Evolutionary conservation across 2,888 invertebrate genomes (phyloP), one percentile per base, ranked within the genome.

Genomic region (Oxystoma pomonae): DNA sequence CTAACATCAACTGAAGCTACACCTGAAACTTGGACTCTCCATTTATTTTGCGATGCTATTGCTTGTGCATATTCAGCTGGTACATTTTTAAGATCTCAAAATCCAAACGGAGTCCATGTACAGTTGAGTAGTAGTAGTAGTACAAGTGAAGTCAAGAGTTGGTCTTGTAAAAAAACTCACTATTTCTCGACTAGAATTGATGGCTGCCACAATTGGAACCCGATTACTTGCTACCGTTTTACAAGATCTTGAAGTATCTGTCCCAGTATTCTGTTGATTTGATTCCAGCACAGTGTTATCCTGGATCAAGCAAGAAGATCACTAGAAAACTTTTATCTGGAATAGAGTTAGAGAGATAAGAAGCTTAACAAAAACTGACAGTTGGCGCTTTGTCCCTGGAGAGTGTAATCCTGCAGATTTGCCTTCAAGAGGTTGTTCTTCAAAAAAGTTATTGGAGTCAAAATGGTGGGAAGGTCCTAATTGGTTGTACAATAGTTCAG

Each of bases 391-490:
- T 56, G 20, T 56, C 19, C 56, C 17, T 17, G 35, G 35, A 35
- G 35, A 35, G 12, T 7, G 3, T 3, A 35, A 35, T 35, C 35
- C 35, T 7, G 35, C 20, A 56, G 56, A 56, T 56, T 19, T 56
- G 16, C 18, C 56, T 12, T 56, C 56, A 9, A 16, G 56, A 19
- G 56, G 56, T 18, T 56, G 56, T 16, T 18, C 56, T 2, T 7
- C 56, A 5, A 56, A 56, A 16, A 16, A 19, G 19, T 19, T 19
- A 5, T 19, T 56, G 19, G 56, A 56, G 20, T 18, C 56, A 16
- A 56, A 56, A 56, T 53, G 53, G 53, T 53, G 53, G 53, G 53
- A 53, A 18, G 53, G 53, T 56, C 56, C 20, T 3, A 19, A 2
- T 17, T 16, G 16, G 20, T 19, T 18, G 16, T 19, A 19, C 7